A percentile compares a stretch with the other conserved stretches of the same genome.
These are phyloP conservation scores for Melanargia galathea DNA, from an alignment of 2,888 invertebrate genomes.

Conservation along the genomic window DNA sequence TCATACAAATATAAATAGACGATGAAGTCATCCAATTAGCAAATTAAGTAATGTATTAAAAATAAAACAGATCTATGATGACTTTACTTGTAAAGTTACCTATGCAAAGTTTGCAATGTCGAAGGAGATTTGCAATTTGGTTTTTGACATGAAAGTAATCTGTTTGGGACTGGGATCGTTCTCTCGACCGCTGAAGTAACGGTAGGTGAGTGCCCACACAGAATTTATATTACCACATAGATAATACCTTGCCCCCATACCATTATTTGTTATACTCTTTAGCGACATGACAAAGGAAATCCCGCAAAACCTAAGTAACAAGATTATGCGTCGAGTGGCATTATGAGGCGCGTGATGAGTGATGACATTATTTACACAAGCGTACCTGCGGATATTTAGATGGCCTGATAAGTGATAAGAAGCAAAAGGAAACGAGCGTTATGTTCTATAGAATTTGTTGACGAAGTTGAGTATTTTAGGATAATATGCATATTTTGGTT, in stretches of 20 bases:
- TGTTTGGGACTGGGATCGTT: not conserved
- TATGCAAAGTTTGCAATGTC: conserved; percentile 14
- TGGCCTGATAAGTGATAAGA: conserved; percentile 28
- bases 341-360: conserved; percentile 23
- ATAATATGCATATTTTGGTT: conserved; percentile 16
- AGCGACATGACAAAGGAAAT: conserved; percentile 23
- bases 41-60: conserved; percentile 30
- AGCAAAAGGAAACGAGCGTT: conserved; percentile 29
- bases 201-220: conserved; percentile 5
- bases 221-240: conserved; percentile 15
- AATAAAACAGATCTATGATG: conserved; percentile 11
- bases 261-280: conserved; percentile 2
- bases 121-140: not conserved
- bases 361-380: conserved; percentile 31
- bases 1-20: conserved; percentile 34
- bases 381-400: conserved; percentile 25
- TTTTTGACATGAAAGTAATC: conserved; percentile 2
- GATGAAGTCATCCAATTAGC: conserved; percentile 43
- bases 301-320: conserved; percentile 19
- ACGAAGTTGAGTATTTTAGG: conserved; percentile 9
- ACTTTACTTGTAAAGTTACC: conserved; percentile 11
- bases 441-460: conserved; percentile 13
- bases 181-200: conserved; percentile 3
- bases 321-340: conserved; percentile 29
- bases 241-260: conserved; percentile 3